phyloP scores from a whole-genome alignment of 2,113 vertebrate species.

The Poicephalus gulielmi region DNA sequence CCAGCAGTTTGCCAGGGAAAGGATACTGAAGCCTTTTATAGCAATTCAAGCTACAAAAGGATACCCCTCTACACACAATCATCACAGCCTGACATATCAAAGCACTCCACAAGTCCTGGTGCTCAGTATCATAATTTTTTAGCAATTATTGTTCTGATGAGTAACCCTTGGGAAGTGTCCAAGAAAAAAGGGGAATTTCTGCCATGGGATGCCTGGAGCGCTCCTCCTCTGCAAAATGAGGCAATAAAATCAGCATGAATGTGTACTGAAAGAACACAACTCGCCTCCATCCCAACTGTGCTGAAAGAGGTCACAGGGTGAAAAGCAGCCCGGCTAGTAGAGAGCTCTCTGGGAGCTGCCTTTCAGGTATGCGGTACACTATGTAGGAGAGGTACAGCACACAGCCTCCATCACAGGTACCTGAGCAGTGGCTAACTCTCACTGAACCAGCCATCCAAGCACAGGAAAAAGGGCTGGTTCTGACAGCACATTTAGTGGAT shows the following conservation, averaged over 20 bases:
- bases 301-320: neutral
- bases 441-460: neutral
- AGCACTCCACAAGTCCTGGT: neutral
- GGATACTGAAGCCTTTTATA: neutral
- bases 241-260: neutral
- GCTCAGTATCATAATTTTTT: conserved; percentile 4
- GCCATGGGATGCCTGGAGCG: neutral
- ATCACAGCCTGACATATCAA: neutral
- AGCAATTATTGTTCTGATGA: conserved; percentile 32
- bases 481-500: neutral
- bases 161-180: neutral
- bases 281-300: neutral
- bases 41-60: conserved; percentile 16
- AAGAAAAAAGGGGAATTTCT: conserved; percentile 24
- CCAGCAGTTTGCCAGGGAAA: neutral
- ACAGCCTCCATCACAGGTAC: neutral
- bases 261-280: neutral
- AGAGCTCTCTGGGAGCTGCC: neutral
- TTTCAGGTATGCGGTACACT: neutral
- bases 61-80: neutral
- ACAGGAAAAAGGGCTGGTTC: neutral
- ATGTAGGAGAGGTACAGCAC: accelerated
- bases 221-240: neutral
- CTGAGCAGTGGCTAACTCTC: accelerated
- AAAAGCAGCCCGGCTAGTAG: neutral